Evolutionary conservation across 1,140 invertebrate genomes (phyloP), one percentile per base, ranked within the genome.

Genomic region (Monomorium pharaonis): DNA sequence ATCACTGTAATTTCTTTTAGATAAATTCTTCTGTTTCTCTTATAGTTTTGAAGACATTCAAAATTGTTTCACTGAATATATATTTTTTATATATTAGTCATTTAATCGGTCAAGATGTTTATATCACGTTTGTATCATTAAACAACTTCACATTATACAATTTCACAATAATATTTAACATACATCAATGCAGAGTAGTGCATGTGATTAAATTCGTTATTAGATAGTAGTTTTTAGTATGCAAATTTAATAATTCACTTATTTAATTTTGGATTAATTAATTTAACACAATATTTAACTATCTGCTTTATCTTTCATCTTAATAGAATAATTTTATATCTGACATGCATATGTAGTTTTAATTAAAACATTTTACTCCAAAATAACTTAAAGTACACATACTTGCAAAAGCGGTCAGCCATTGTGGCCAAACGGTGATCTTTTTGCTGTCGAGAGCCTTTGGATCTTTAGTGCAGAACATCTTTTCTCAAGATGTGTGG

Each of bases 371-470:
- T 24, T 49, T 78, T 21, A 54, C 21, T 37, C n/a, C n/a, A 10
- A 67, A 51, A 10, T 27, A 12, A 51, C 6, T 16, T 7, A 1
- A 54, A 2, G 16, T 30, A 89, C 88, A 91, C 88, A 91, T 74
- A 93, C 93, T 81, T 6, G 85, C 88, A 1, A 87, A 65, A 9
- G 89, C 90, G 30, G 91, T 89, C 2, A 93, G 24, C 86, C 91
- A 91, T 44, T 93, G 92, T 1, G 93, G 89, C 92, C 93, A 94
- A 18, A 88, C 65, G 0, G 56, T 87, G 3, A 87, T 83, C n/a
- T 27, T 76, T 47, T 30, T 77, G 9, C 16, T 18, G 1, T 42
- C 3, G 16, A 21, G 18, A 21, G 65, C 51, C 12, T 90, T 44
- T 3, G 69, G 60, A 44, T 86, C 33, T 24, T 86, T 81, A 2